Base-by-base conservation (phyloP, 2,888 invertebrate species). In the Ischnus inquisitorius region DNA sequence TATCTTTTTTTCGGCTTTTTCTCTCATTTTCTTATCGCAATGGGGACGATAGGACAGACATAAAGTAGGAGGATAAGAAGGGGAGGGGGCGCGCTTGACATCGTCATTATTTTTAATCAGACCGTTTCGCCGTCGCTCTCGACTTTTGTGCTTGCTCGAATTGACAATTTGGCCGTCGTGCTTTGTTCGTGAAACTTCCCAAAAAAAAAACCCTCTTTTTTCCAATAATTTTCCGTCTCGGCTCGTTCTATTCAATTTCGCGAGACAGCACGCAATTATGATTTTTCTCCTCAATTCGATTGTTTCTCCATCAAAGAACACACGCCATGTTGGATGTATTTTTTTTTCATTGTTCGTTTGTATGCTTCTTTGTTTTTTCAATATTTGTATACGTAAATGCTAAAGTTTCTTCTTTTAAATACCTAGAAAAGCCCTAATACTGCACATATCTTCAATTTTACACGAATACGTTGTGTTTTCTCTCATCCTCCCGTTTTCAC, bases 151-250 rank as follows among this genome's bases (percentile, higher is more conserved):
- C 85, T 83, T 83, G 51, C 74, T 78, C 82, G 51, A 87, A 88
- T 88, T 88, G 88, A 88, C 88, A 86, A 79, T 84, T 85, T 86
- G 78, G 82, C 82, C 83, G 77, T 77, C 75, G 34, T 68, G 34
- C 34, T 39, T 65, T 64, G 71, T 41, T 75, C 68, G 19, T 12
- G 19, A 43, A 14, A 41, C 57, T 34, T 57, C 16, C 28, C 19
- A 16, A 60, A 34, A 34, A 34, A 34, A 34, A 34, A 34, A 6
- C 34, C 34, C 34, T 41, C 51, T 22, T 25, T 64, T 54, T 79
- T 57, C 46, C 64, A 48, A 16, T 69, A 43, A 19, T 48, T 48
- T 62, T 48, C 22, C 51, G 57, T 72, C n/a, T 68, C 43, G 3
- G 48, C 25, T 43, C 43, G 14, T 19, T 16, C 16, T 16, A 1